Evolutionary conservation across 1,140 invertebrate species (phyloP), one percentile per base, ranked within the genome.

Genomic region (Eurosta solidaginis): DNA sequence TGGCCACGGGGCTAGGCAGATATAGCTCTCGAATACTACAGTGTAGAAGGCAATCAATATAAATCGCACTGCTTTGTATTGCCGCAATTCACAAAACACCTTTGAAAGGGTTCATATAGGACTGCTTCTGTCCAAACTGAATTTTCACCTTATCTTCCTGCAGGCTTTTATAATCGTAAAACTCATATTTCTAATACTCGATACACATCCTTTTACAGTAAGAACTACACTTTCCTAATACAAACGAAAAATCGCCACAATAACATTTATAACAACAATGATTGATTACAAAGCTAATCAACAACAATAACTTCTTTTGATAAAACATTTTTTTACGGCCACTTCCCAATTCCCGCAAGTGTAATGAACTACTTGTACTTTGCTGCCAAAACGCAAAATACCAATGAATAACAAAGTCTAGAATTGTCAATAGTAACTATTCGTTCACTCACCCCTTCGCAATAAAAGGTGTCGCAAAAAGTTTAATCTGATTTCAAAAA

Each of bases 281-380:
- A 68, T 68, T 68, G 59, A 68, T 68, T 68, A 68, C 59, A 42
- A 68, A 68, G 27, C 59, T 68, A 68, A 68, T 68, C 59, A 68
- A 27, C 59, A 40, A 68, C 59, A 68, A 68, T 68, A 68, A 68
- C 59, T 68, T 40, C 59, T 20, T 36, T 20, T n/a, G 40, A 6
- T 68, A n/a, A 17, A n/a, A 68, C 59, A 36, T 36, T 10, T 36
- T 68, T 42, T 68, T 63, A 54, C 27, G 22, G 50, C 27, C 50
- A 54, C 50, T 7, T 12, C 50, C n/a, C 4, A 27, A 10, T 40
- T 22, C 33, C 59, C 59, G n/a, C 36, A 40, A 20, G 59, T 40
- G 59, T 68, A 68, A 68, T 68, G 59, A 68, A 68, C 59, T 68
- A n/a, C 59, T n/a, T n/a, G n/a, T n/a, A n/a, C n/a, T 68, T 68